Percentiles rank a stretch among this genome's conserved stretches.
Conservation (phyloP, 23 tunicate species). For the Phallusia fumigata region DNA sequence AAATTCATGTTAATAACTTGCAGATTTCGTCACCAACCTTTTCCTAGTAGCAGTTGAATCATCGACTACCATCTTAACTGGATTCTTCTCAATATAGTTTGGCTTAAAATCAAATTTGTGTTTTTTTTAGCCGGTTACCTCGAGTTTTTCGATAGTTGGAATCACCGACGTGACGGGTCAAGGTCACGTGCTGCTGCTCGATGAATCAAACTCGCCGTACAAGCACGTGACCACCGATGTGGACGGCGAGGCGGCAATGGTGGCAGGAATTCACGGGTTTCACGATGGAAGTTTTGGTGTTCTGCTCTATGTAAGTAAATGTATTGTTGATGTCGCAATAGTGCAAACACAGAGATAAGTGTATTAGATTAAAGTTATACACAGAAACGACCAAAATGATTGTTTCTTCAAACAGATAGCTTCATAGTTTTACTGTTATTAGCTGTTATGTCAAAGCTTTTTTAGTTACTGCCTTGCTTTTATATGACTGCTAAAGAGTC, state of each 20-base stretch:
- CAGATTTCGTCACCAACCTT: too few relatives aligned
- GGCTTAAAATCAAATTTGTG: background rate
- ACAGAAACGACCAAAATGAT: too few relatives aligned
- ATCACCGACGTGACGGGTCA: constrained; percentile 37
- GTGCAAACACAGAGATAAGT: too few relatives aligned
- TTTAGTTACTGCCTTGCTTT: too few relatives aligned
- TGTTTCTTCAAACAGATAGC: too few relatives aligned
- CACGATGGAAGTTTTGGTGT: constrained; percentile 69
- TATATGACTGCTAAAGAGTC: background rate
- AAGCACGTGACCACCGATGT: constrained; percentile 36
- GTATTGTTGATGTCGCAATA: background rate
- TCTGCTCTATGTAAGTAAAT: constrained; percentile 45
- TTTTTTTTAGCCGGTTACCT: constrained; percentile 49
- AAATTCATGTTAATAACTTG: too few relatives aligned
- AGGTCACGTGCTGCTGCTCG: constrained; percentile 57
- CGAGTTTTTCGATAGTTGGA: constrained; percentile 35
- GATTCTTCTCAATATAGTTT: too few relatives aligned
- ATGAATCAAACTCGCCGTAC: constrained; percentile 16
- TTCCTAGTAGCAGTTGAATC: too few relatives aligned
- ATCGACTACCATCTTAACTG: too few relatives aligned
- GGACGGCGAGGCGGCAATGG: constrained; percentile 20
- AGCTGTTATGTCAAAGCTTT: too few relatives aligned
- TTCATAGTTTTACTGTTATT: too few relatives aligned
- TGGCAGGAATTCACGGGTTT: constrained; percentile 73
- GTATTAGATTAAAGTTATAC: too few relatives aligned